Conservation (phyloP, 2,797 vertebrate genomes). For the Enteromius unitaeniatus region DNA sequence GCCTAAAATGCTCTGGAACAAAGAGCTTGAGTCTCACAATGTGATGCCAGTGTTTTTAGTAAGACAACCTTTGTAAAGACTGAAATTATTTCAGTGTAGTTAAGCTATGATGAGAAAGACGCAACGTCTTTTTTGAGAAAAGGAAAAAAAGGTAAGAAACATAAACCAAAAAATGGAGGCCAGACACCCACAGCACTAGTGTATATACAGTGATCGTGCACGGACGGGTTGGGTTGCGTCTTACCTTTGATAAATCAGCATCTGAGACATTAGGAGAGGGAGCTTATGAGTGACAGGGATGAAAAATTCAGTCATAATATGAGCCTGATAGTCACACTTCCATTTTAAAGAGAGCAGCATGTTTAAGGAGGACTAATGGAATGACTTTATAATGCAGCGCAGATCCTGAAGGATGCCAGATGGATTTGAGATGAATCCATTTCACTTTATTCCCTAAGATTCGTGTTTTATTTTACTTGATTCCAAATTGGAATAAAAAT, state of each 20-base stretch:
- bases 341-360: slow-evolving; percentile 46
- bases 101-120: slow-evolving; percentile 2
- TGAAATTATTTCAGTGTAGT: background rate
- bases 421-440: background rate
- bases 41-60: background rate
- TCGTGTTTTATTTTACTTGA: background rate
- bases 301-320: slow-evolving; percentile 86
- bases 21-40: background rate
- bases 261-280: slow-evolving; percentile 95
- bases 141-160: background rate
- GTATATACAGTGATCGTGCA: slow-evolving; percentile 37
- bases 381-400: slow-evolving; percentile 3
- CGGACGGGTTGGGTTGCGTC: slow-evolving; percentile 65
- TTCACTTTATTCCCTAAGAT: background rate
- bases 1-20: slow-evolving; percentile 31
- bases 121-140: background rate
- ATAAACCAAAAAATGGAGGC: slow-evolving; percentile 30
- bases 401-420: background rate
- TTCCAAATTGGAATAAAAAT: background rate
- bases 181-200: background rate
- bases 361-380: slow-evolving; percentile 58
- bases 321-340: slow-evolving; percentile 70
- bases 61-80: background rate
- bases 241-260: slow-evolving; percentile 94
- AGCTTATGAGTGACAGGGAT: slow-evolving; percentile 88